Base-by-base conservation (phyloP, 2,888 invertebrate genomes). In the Falcaria lacertinaria region DNA sequence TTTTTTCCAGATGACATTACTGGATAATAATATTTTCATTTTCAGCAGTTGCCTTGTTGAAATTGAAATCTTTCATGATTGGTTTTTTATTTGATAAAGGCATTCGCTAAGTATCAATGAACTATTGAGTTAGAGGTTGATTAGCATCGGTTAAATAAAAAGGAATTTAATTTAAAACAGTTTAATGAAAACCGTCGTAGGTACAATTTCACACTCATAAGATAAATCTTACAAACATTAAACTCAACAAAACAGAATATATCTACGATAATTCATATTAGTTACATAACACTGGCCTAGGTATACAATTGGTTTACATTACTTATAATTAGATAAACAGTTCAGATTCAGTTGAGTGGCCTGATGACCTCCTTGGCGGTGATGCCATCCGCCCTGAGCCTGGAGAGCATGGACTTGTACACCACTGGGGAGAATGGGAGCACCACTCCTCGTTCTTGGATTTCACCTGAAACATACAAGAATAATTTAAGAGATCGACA, bases 391-490 rank as follows among this genome's bases (percentile, higher is more conserved):
- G 93, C 89, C 60, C 95, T 91, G 32, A 99, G 91, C 45, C 99
- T 91, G 28, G 94, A 94, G 47, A 99, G 86, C 75, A 99, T 94
- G 0, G 99, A 97, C 48, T 95, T 91, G 88, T 98, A 99, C 48
- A 99, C 96, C 45, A 98, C 97, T 0, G 95, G 93, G 0, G 95
- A 92, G 68, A 99, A 95, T 0, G 99, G 99, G 33, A 98, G 86
- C 13, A 99, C 93, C 51, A 97, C 95, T 2, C 99, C 99, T 47
- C 96, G 94, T 54, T 95, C 94, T 84, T 99, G 99, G 63, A 99
- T 99, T 89, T 99, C 99, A 64, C 96, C 97, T 97, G 73, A 34
- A 81, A 73, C 48, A 8, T 19, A 19, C 3, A 19, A 19, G 3
- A n/a, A n/a, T n/a, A n/a, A n/a, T n/a, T n/a, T n/a, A n/a, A n/a